Evolutionary conservation across 1,140 invertebrate genomes (phyloP).

Genomic region (Nomia melanderi): DNA sequence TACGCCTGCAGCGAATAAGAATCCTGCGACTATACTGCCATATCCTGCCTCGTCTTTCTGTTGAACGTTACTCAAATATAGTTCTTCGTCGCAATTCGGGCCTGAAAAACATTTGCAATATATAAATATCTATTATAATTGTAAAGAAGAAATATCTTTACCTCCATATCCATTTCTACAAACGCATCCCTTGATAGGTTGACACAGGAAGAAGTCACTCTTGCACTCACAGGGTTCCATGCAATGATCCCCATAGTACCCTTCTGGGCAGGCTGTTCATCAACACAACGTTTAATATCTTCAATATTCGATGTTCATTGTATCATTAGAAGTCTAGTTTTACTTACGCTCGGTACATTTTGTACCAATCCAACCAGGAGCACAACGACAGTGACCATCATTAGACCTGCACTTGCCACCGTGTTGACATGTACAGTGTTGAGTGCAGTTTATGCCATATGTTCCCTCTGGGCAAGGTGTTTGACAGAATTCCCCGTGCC

Average conservation of each 20-base stretch:
- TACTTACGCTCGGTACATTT: conserved; percentile 88
- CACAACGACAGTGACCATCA: conserved; percentile 91
- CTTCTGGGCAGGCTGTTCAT: conserved; percentile 90
- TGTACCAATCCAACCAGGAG: conserved; percentile 89
- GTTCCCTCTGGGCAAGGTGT: conserved; percentile 89
- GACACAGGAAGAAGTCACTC: conserved; percentile 88
- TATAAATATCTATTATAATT: too few relatives aligned
- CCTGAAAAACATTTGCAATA: conserved; percentile 54
- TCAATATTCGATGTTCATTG: neutral
- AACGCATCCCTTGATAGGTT: conserved; percentile 89
- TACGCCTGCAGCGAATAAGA: conserved; percentile 85
- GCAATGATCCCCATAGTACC: conserved; percentile 94
- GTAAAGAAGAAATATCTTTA: too few relatives aligned
- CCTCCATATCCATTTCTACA: conserved; percentile 90
- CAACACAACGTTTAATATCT: neutral
- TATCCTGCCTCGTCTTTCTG: conserved; percentile 71
- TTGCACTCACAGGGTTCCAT: conserved; percentile 90
- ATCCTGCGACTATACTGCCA: conserved; percentile 84
- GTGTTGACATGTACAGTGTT: conserved; percentile 92
- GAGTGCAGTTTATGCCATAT: conserved; percentile 92
- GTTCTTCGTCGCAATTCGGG: conserved; percentile 80
- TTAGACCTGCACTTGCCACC: conserved; percentile 89
- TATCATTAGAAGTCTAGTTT: neutral
- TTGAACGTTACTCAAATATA: conserved; percentile 73
- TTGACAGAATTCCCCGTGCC: conserved; percentile 90